These are phyloP conservation scores for Brachypalpus laphriformis DNA, from an alignment of 2,888 invertebrate genomes.

Conservation along the genomic window DNA sequence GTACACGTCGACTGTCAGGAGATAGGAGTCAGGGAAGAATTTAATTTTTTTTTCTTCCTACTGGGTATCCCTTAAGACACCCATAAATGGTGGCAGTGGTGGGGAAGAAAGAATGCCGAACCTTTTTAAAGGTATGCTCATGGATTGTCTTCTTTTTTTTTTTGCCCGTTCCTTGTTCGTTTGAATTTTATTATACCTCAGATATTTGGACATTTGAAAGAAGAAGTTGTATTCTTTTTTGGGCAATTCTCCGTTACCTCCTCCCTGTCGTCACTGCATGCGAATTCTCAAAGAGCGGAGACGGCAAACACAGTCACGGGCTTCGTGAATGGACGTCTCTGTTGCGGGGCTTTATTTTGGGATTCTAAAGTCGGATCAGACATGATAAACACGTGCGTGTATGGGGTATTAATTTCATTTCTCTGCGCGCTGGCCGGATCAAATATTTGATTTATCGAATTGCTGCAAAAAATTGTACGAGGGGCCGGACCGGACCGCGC, in stretches of 20 bases:
- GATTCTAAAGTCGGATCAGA: slow-evolving; percentile 13
- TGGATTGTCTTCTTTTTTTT: slow-evolving; percentile 12
- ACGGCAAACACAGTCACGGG: slow-evolving; percentile 2
- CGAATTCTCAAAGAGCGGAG: slow-evolving; percentile 43
- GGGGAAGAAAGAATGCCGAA: slow-evolving; percentile 35
- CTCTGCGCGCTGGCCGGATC: slow-evolving; percentile 6
- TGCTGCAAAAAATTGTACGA: background rate
- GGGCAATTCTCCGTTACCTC: background rate
- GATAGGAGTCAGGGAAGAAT: slow-evolving; percentile 18
- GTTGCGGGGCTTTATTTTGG: slow-evolving; percentile 41
- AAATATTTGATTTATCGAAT: slow-evolving; percentile 58
- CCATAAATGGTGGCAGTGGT: background rate
- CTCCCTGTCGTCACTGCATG: slow-evolving; percentile 28
- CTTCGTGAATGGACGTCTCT: slow-evolving; percentile 59
- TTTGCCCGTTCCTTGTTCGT: background rate
- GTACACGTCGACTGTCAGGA: background rate
- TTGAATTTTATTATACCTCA: slow-evolving; percentile 66
- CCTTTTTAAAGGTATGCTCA: slow-evolving; percentile 58
- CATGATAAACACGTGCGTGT: slow-evolving; percentile 63
- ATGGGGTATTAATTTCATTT: slow-evolving; percentile 41
- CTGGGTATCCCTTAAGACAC: slow-evolving; percentile 15
- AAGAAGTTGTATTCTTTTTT: slow-evolving; percentile 30
- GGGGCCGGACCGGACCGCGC: background rate
- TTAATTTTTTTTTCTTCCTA: slow-evolving; percentile 51
- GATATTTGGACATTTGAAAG: slow-evolving; percentile 64